Evolutionary conservation across 2,888 invertebrate genomes (phyloP).

Genomic region (Parelbella ahira): DNA sequence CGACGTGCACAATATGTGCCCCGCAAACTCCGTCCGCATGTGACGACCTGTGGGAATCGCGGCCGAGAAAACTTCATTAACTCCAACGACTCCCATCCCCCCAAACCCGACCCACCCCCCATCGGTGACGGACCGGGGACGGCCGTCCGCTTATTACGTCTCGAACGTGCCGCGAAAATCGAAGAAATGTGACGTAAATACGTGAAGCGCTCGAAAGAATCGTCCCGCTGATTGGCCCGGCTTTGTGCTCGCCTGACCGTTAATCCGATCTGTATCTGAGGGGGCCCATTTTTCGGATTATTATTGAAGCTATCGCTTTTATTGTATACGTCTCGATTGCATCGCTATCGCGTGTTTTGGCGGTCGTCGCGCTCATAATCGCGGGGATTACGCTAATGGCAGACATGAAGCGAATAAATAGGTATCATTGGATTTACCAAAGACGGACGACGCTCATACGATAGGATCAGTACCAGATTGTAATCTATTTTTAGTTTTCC

Average conservation of each 20-base stretch:
- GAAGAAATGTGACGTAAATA: slow-evolving; percentile 79
- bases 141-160: slow-evolving; percentile 75
- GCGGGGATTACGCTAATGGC: slow-evolving; percentile 28
- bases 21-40: slow-evolving; percentile 72
- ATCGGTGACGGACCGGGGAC: slow-evolving; percentile 60
- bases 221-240: slow-evolving; percentile 68
- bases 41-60: slow-evolving; percentile 81
- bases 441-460: slow-evolving; percentile 21
- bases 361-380: slow-evolving; percentile 34
- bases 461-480: slow-evolving; percentile 22
- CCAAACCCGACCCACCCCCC: slow-evolving; percentile 31
- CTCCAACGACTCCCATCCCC: slow-evolving; percentile 61
- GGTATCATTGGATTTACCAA: slow-evolving; percentile 25
- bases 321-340: slow-evolving; percentile 43
- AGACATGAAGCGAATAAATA: slow-evolving; percentile 24
- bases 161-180: slow-evolving; percentile 78
- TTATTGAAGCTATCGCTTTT: slow-evolving; percentile 65
- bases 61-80: slow-evolving; percentile 80
- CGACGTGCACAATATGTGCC: slow-evolving; percentile 76
- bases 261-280: slow-evolving; percentile 74
- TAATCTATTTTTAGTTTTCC: slow-evolving; percentile 18
- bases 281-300: slow-evolving; percentile 56
- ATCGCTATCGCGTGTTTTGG: slow-evolving; percentile 32
- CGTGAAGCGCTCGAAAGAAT: slow-evolving; percentile 65
- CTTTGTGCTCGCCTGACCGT: slow-evolving; percentile 73